A percentile compares a stretch with the other conserved stretches of the same genome.
These are phyloP conservation scores for Magallana angulata DNA, from an alignment of 1,140 invertebrate genomes.

Conservation along the genomic window DNA sequence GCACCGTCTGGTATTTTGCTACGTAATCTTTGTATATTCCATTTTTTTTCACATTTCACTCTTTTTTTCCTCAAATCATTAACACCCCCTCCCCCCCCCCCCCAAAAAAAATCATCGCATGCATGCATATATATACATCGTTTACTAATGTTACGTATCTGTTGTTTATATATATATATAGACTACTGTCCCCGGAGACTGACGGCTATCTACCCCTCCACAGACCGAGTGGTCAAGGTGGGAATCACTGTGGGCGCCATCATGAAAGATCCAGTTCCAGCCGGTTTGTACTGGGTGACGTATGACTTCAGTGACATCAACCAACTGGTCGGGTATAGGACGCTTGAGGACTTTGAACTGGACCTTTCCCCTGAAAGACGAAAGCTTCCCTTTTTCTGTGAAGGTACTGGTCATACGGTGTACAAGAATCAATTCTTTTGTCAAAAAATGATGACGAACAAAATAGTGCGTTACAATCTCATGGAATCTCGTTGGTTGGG, in stretches of 20 bases:
- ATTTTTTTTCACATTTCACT: no score
- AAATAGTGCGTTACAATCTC: conserved; percentile 71
- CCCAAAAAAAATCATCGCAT: neutral
- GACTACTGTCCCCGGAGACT: conserved; percentile 65
- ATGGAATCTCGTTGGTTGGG: conserved; percentile 58
- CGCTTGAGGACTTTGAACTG: conserved; percentile 22
- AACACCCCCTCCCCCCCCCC: no score
- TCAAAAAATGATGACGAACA: conserved; percentile 68
- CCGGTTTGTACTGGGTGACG: conserved; percentile 64
- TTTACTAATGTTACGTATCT: neutral
- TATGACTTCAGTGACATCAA: conserved; percentile 63
- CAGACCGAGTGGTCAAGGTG: conserved; percentile 46
- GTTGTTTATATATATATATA: conserved; percentile 37
- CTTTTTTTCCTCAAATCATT: no score
- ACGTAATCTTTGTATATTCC: no score
- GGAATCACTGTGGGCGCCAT: conserved; percentile 59
- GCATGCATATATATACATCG: neutral
- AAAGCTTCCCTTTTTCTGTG: conserved; percentile 70
- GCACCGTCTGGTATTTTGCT: no score
- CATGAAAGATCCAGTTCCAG: conserved; percentile 62
- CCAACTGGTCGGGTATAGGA: conserved; percentile 55
- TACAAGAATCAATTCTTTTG: conserved; percentile 70
- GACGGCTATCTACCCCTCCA: conserved; percentile 48
- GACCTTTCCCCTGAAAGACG: conserved; percentile 52
- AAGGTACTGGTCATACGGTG: conserved; percentile 73